A percentile compares a stretch with the other conserved stretches of the same genome.
Conservation (phyloP, 1,140 invertebrate genomes). For the Listronotus bonariensis region DNA sequence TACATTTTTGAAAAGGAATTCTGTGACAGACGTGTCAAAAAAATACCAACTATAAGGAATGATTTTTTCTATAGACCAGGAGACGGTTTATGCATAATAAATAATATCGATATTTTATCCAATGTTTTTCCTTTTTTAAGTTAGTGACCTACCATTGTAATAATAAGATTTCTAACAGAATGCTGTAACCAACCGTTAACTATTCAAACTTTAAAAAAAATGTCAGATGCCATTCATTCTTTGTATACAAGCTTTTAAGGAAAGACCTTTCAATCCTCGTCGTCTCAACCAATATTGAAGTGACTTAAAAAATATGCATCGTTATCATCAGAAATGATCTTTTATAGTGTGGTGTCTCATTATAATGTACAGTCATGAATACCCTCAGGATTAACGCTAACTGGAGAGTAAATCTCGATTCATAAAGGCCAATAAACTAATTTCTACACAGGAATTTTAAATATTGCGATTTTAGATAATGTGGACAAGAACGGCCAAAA, state of each 20-base stretch:
- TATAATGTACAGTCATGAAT: constrained; percentile 38
- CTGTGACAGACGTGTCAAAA: no score
- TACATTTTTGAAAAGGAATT: no score
- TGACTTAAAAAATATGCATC: constrained; percentile 26
- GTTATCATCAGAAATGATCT: constrained; percentile 33
- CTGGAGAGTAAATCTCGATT: constrained; percentile 31
- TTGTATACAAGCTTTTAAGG: constrained; percentile 3
- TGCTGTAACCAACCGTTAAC: no score
- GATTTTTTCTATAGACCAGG: no score
- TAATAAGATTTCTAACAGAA: no score
- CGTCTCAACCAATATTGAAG: constrained; percentile 16
- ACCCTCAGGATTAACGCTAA: constrained; percentile 35
- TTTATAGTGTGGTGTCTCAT: constrained; percentile 34
- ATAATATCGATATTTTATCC: no score
- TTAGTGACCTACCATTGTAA: no score
- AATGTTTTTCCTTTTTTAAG: no score
- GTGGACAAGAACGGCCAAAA: constrained; percentile 14
- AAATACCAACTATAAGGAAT: no score
- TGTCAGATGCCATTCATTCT: constrained; percentile 4
- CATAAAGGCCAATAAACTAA: constrained; percentile 36
- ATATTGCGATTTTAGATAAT: constrained; percentile 31
- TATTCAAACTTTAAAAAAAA: constrained; percentile 1
- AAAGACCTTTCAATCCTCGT: constrained; percentile 9
- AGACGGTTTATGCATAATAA: no score
- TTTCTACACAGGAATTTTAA: constrained; percentile 27